Conservation (phyloP, 1,140 invertebrate genomes). For the Eciton burchellii region DNA sequence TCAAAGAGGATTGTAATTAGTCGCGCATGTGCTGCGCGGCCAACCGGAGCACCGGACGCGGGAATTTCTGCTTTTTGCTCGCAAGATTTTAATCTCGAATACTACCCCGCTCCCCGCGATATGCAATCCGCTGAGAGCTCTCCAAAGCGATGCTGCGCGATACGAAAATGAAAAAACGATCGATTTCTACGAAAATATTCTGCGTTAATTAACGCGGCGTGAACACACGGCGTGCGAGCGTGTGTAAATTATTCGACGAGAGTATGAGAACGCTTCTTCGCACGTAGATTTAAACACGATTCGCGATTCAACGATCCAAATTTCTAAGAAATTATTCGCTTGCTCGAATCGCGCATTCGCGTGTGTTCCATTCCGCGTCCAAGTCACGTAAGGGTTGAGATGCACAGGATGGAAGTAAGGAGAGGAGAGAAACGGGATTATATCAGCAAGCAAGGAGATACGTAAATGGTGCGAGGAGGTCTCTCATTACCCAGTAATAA, state of each 20-base stretch:
- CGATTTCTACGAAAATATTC: background rate
- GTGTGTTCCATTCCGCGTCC: slow-evolving; percentile 18
- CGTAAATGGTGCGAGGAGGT: slow-evolving; percentile 77
- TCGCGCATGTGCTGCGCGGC: slow-evolving; percentile 72
- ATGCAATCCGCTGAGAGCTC: background rate
- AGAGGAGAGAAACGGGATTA: slow-evolving; percentile 4
- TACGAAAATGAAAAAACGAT: background rate
- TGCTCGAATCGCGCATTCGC: background rate
- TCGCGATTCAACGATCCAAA: slow-evolving; percentile 1
- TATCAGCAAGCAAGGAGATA: slow-evolving; percentile 56
- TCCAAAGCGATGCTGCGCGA: background rate
- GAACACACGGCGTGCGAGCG: too few relatives aligned
- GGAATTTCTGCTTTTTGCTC: slow-evolving; percentile 50
- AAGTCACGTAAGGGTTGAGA: slow-evolving; percentile 32
- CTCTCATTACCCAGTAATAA: slow-evolving; percentile 80
- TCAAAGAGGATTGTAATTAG: slow-evolving; percentile 75
- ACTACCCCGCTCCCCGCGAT: background rate
- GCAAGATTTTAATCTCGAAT: slow-evolving; percentile 38
- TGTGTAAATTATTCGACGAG: too few relatives aligned
- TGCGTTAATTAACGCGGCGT: too few relatives aligned
- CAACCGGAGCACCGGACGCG: slow-evolving; percentile 58
- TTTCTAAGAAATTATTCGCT: slow-evolving; percentile 9
- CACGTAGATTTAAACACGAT: too few relatives aligned
- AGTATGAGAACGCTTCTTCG: too few relatives aligned
- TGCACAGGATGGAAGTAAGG: background rate